Evolutionary conservation across 2,113 vertebrate species (phyloP).

Genomic region (Actinemys pallida): DNA sequence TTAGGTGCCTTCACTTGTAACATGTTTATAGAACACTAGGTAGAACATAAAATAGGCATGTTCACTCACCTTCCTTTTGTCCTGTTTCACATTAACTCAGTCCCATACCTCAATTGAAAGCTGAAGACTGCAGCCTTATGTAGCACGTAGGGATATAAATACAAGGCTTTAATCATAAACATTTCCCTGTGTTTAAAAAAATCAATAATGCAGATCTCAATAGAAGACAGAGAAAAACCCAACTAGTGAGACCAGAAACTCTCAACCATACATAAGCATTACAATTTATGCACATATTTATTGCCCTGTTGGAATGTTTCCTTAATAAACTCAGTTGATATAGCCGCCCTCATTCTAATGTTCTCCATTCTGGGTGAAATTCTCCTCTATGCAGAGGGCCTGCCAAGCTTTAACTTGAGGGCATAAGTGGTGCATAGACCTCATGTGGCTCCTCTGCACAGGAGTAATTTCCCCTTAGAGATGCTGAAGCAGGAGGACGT

Average conservation of each 20-base stretch:
- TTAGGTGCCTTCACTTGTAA: conserved; percentile 40
- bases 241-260: neutral
- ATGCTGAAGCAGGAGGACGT: neutral
- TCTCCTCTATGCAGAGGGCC: neutral
- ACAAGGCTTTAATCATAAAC: neutral
- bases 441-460: neutral
- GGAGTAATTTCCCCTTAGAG: neutral
- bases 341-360: neutral
- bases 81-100: neutral
- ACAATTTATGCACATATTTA: neutral
- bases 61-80: neutral
- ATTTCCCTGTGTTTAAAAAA: neutral
- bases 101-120: neutral
- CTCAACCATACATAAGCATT: neutral
- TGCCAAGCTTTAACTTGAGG: neutral
- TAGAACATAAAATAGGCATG: neutral
- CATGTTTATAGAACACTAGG: conserved; percentile 12
- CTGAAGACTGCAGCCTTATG: neutral
- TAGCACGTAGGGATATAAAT: neutral
- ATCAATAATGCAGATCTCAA: neutral
- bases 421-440: too few species aligned
- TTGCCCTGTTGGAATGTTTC: neutral
- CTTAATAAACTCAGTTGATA: neutral
- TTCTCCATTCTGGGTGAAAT: neutral
- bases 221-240: neutral